Base-by-base conservation (phyloP, 35 echinoderm and acorn worm genomes). In the Acanthaster planci region DNA sequence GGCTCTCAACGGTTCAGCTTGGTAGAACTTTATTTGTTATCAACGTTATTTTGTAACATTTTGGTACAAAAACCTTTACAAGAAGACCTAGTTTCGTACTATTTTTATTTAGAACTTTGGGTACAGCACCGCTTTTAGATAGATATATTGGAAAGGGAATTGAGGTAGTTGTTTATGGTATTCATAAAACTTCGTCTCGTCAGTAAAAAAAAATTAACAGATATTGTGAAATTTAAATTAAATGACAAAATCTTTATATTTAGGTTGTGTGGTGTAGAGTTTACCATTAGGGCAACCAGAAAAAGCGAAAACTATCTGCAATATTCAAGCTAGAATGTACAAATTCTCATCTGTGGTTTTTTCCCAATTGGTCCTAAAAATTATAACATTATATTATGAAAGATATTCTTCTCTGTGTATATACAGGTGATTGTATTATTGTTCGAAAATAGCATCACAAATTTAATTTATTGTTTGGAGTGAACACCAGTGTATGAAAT, bases 341-440 rank as follows among this genome's bases (percentile, higher is more conserved):
- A 72, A 72, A 72, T 72, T 72, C 23, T 34, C 23, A 31, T 60
- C 64, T 14, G 26, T 72, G 64, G 18, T 72, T 72, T 26, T 72
- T 60, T 72, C 64, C 64, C 23, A 29, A 72, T 72, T 72, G 14
- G 34, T 72, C 64, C 64, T 35, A 47, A 36, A 30, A 72, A 72
- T 31, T 31, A 72, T 31, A 27, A 68, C 26, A 26, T 72, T n/a
- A 14, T 72, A 72, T 72, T 31, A 31, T 34, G 34, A 31, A 72
- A 72, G 34, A 9, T 26, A 36, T 72, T 72, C 64, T 72, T 72
- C 64, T 72, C 34, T 72, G 2, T 72, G 64, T 72, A 72, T 72
- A 72, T 72, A 72, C 22, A 72, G 64, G 64, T 72, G 64, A 29
- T 72, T 72, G 64, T 72, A 72, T 72, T 72, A 72, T 31, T 72